Evolutionary conservation across 2,113 vertebrate species (phyloP), one percentile per base, ranked within the genome.

Genomic region (Hippocampus guttulatus): DNA sequence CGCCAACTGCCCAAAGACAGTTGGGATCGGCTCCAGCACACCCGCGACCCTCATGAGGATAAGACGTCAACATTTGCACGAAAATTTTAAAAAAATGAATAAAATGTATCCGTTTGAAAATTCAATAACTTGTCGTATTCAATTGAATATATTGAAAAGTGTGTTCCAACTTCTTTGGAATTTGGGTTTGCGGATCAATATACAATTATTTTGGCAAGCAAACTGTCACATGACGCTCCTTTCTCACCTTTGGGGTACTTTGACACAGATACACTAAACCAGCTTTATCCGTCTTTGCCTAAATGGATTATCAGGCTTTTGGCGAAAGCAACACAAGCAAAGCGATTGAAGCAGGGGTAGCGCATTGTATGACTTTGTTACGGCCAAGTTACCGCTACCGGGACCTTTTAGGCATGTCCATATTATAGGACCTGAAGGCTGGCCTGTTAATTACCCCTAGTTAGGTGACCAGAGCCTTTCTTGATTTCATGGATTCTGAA

Each of bases 231-330:
- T 73, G 18, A 38, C 27, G 3, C 18, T 23, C 20, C 21, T n/a
- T 52, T 52, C 27, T n/a, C 61, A 45, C 64, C 68, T 63, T 58
- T 71, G 75, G 68, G 60, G 54, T 71, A 49, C 5, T 74, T 1
- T 70, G 73, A 77, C 75, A 75, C 69, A 73, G 78, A 69, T 74
- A 47, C 73, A 38, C 62, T 81, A 79, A 81, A 21, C 61, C 74
- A 70, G 75, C 41, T 57, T 67, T 79, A 85, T 85, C 85, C 20
- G 9, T 5, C 7, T 3, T 25, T 45, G 43, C 27, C 18, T 70
- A 68, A 1, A 4, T 7, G 78, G 85, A 87, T 87, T 86, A 86
- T 8, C 69, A 49, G 76, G 33, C 41, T 63, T 63, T 43, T 20
- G 33, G 16, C 60, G 63, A 71, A 55, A 72, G 73, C 73, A 23